Base-by-base conservation (phyloP, 2,113 vertebrate genomes). In the Corythornis vintsioides region DNA sequence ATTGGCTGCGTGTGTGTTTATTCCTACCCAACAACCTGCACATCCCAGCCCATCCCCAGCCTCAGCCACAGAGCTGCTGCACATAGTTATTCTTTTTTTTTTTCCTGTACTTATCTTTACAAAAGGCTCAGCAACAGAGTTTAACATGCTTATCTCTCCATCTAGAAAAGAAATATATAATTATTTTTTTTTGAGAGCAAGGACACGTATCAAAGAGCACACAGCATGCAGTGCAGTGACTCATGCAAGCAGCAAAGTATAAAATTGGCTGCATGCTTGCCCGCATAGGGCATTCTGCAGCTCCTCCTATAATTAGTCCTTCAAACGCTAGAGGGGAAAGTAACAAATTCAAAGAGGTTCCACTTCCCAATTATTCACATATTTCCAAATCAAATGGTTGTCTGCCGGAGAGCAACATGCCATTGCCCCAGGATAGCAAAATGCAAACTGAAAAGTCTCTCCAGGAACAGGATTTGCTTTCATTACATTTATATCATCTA, bases 281-380 rank as follows among this genome's bases (percentile, higher is more conserved):
- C 89, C 15, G 79, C 89, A 33, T 57, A 70, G 94, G 94, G 91
- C 94, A 94, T 33, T 95, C 94, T 81, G 71, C 89, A 79, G 83
- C 92, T 93, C 89, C 65, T 80, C 91, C 91, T 94, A 92, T 95
- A 96, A 96, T 96, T 95, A 96, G 95, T 92, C 89, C 91, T 97
- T 93, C 94, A 90, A 94, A 89, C 1, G 74, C 95, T 91, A 66
- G 88, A 93, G 86, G 91, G 90, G 90, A 93, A 92, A 96, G 92
- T 64, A 94, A 89, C 87, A 95, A 94, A 94, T 96, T 95, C 95
- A 95, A 93, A 95, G 90, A 95, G 86, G 82, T 96, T 91, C 77
- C 78, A 90, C 95, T 96, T 95, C 87, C 87, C 93, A 96, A 87
- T 95, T 96, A 93, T 94, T 95, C 95, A 94, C 94, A 79, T 82